phyloP scores from a whole-genome alignment of 2,797 vertebrate species.

The Tokudaia tokunoshimensis region DNA sequence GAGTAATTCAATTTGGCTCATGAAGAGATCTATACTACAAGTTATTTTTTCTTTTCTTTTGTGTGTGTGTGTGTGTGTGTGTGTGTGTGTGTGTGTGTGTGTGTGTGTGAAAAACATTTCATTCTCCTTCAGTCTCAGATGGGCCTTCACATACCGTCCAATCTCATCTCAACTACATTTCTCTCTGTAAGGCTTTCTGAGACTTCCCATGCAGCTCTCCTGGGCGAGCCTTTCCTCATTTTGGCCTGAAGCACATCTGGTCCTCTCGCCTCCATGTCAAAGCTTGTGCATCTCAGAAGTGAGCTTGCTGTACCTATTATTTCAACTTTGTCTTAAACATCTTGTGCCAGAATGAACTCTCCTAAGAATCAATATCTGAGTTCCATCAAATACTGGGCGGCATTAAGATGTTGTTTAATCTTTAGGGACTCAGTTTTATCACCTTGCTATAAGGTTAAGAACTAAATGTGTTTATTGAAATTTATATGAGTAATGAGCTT shows the following conservation, averaged over 20 bases:
- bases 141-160: neutral
- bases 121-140: conserved; percentile 12
- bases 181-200: neutral
- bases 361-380: conserved; percentile 1
- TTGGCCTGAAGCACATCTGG: neutral
- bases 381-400: neutral
- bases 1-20: conserved; percentile 28
- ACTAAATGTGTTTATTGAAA: neutral
- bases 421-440: conserved; percentile 10
- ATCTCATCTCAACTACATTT: neutral
- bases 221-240: neutral
- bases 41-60: neutral
- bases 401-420: neutral
- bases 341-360: conserved; percentile 7
- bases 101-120: neutral
- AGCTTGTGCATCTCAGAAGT: conserved; percentile 11
- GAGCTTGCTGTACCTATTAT: neutral
- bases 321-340: conserved; percentile 41
- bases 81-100: too few species aligned
- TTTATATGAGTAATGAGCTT: neutral
- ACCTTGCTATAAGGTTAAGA: neutral
- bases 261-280: neutral
- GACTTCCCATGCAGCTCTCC: neutral
- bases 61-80: too few species aligned
- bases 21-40: neutral